Evolutionary conservation across 1,140 invertebrate genomes (phyloP).

Genomic region (Drosophila pseudoobscura): DNA sequence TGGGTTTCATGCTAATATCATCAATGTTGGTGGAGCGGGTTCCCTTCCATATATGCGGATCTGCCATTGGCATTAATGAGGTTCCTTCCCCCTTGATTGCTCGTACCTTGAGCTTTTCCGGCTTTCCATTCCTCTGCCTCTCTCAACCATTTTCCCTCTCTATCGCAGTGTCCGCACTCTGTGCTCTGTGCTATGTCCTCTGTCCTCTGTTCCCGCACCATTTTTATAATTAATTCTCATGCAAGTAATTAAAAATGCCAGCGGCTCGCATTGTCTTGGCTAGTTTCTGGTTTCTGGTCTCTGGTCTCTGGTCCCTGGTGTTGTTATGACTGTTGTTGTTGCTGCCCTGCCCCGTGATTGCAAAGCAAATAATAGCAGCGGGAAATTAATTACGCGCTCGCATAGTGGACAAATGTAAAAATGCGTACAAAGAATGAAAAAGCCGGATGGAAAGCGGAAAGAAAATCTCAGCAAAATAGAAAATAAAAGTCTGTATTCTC

Average conservation of each 20-base stretch:
- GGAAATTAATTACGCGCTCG: conserved; percentile 71
- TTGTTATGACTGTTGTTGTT: conserved; percentile 21
- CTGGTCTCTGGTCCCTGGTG: background rate
- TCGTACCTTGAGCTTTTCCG: background rate
- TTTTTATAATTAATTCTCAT: conserved; percentile 72
- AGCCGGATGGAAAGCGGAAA: background rate
- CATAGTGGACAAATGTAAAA: conserved; percentile 46
- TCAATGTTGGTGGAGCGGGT: no score
- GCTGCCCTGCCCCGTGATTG: conserved; percentile 19
- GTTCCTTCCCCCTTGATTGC: no score
- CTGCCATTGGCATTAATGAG: no score
- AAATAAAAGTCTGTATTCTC: no score
- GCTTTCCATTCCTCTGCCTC: conserved; percentile 10
- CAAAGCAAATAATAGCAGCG: conserved; percentile 59
- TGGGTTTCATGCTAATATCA: no score
- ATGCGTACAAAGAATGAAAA: conserved; percentile 36
- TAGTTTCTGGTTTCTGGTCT: conserved; percentile 25
- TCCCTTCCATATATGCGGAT: no score
- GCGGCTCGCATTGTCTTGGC: conserved; percentile 67
- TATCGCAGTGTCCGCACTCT: background rate
- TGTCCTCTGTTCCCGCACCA: conserved; percentile 5
- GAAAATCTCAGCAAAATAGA: conserved; percentile 27
- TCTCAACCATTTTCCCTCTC: background rate
- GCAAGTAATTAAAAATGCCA: conserved; percentile 75
- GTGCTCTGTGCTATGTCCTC: background rate